Conservation (phyloP, 35 echinoderm and acorn worm genomes). For the Stichopus chloronotus region DNA sequence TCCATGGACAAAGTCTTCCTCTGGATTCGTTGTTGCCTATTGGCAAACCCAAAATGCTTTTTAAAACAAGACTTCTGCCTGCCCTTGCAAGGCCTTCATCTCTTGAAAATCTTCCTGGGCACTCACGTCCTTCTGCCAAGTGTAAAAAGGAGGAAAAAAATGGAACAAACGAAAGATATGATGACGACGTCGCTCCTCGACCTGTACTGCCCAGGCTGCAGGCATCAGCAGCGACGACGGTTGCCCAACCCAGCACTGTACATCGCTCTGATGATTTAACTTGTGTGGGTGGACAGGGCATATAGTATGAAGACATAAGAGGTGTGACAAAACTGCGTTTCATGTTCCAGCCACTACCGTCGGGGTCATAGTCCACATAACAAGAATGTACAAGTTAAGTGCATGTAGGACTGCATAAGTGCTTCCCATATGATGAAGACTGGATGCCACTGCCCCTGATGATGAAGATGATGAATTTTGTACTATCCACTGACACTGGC, state of each 20-base stretch:
- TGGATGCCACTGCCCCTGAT: not conserved
- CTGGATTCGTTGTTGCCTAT: too few species aligned
- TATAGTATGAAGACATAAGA: not conserved
- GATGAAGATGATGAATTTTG: not conserved
- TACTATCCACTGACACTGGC: not conserved
- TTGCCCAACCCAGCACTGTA: too few species aligned
- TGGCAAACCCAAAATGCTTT: not conserved
- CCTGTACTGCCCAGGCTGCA: not conserved
- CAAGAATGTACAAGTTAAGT: constrained; percentile 45
- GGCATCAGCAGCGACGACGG: not conserved
- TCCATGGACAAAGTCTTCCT: too few species aligned
- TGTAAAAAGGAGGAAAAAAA: not conserved
- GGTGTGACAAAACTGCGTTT: not conserved
- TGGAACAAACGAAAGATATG: not conserved
- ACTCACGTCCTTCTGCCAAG: not conserved
- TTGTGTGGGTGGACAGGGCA: not conserved
- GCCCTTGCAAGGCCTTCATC: not conserved
- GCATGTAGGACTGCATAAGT: constrained; percentile 11
- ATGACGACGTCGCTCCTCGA: not conserved
- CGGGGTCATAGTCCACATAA: constrained; percentile 23
- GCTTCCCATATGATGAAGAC: constrained; percentile 16
- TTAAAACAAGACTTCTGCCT: not conserved
- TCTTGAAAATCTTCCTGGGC: not conserved
- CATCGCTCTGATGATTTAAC: not conserved
- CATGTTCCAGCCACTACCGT: constrained; percentile 40